phyloP scores from a whole-genome alignment of 2,888 invertebrate genomes.

The Spodoptera littoralis region DNA sequence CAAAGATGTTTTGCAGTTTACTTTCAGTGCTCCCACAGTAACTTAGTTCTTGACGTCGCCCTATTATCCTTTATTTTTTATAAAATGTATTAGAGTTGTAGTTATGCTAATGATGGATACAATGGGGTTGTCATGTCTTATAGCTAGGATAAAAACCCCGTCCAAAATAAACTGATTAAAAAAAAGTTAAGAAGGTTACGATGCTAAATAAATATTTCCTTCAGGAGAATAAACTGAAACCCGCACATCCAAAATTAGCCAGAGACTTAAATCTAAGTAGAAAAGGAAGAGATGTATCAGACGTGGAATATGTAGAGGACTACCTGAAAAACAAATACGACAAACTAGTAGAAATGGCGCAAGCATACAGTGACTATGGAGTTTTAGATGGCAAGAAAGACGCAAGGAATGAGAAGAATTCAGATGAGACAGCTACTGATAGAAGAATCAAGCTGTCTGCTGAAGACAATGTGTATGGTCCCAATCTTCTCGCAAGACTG shows the following conservation, averaged over 20 bases:
- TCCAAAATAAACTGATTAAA: no score
- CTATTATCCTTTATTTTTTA: no score
- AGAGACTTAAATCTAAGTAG: conserved; percentile 46
- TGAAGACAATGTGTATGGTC: conserved; percentile 40
- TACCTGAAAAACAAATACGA: conserved; percentile 70
- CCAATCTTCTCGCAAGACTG: conserved; percentile 43
- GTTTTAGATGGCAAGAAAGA: conserved; percentile 74
- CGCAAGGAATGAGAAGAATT: conserved; percentile 57
- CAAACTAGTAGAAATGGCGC: conserved; percentile 72
- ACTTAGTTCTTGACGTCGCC: no score
- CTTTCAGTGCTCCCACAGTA: no score
- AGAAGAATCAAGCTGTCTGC: conserved; percentile 54
- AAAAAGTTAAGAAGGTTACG: no score
- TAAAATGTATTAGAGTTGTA: no score
- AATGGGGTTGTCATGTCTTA: no score
- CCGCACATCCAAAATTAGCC: conserved; percentile 44
- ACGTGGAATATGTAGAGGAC: conserved; percentile 75
- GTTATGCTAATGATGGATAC: no score
- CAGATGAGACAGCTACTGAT: conserved; percentile 39
- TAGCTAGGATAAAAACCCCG: no score
- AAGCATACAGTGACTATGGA: conserved; percentile 84
- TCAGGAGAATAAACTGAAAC: conserved; percentile 13
- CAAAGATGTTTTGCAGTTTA: no score
- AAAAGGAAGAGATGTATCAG: conserved; percentile 56
- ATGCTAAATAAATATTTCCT: not conserved